A percentile compares a stretch with the other conserved stretches of the same genome.
These are phyloP conservation scores for Sarcophaga carnaria DNA, from an alignment of 2,888 invertebrate genomes.

Conservation along the genomic window DNA sequence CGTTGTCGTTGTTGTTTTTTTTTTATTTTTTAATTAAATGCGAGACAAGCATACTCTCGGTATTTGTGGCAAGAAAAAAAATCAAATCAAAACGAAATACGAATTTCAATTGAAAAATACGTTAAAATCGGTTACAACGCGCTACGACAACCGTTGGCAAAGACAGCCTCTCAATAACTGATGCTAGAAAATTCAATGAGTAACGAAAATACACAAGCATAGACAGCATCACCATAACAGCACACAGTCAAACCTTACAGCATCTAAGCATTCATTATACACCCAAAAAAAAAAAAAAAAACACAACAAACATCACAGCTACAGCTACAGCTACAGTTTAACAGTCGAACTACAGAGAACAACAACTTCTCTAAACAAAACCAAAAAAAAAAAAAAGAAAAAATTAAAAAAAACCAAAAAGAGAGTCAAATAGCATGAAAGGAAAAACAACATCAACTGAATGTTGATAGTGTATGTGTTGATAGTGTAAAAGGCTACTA, in stretches of 20 bases:
- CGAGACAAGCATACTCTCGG: no score
- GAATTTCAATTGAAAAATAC: slow-evolving; percentile 20
- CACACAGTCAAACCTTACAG: slow-evolving; percentile 14
- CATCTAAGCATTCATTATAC: slow-evolving; percentile 2
- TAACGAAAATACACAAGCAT: slow-evolving; percentile 11
- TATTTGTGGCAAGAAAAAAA: not conserved
- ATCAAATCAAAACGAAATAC: not conserved
- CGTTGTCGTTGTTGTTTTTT: not conserved
- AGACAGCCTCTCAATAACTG: slow-evolving; percentile 66
- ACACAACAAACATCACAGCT: slow-evolving; percentile 37
- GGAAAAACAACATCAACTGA: not conserved
- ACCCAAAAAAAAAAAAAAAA: not conserved
- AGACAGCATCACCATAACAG: not conserved
- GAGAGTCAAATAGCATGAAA: not conserved
- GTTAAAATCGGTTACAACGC: slow-evolving; percentile 1
- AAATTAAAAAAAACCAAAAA: slow-evolving; percentile 8
- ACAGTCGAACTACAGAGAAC: slow-evolving; percentile 30
- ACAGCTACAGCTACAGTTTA: slow-evolving; percentile 36
- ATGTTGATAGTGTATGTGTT: not conserved
- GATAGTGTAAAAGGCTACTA: not conserved
- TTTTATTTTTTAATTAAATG: not conserved
- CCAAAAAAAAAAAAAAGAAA: not conserved
- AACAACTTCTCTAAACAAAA: slow-evolving; percentile 69
- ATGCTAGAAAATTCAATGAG: slow-evolving; percentile 51
- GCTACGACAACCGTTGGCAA: slow-evolving; percentile 55